phyloP scores from a whole-genome alignment of 2,888 invertebrate genomes.

The Panzeria rudis region DNA sequence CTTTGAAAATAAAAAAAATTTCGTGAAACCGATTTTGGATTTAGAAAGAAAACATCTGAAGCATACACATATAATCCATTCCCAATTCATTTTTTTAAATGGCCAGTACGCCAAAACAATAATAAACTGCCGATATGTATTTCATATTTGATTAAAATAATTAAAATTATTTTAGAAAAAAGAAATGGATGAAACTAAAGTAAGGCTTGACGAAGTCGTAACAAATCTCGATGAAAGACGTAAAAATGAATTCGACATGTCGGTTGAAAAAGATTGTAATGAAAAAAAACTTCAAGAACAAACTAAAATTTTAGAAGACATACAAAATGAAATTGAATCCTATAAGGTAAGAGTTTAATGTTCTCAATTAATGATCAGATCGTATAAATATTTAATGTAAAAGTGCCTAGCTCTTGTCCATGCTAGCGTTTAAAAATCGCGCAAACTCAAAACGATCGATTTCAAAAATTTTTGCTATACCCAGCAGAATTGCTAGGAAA shows the following conservation, averaged over 20 bases:
- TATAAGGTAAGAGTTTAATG: constrained; percentile 68
- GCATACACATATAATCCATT: too few relatives aligned
- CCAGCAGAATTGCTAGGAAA: too few relatives aligned
- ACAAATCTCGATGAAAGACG: constrained; percentile 80
- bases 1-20: too few relatives aligned
- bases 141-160: not conserved
- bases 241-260: constrained; percentile 75
- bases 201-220: constrained; percentile 78
- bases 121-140: not conserved
- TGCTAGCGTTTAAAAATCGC: too few relatives aligned
- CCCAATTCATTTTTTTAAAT: too few relatives aligned
- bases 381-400: not conserved
- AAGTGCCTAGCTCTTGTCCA: not conserved
- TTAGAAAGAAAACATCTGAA: too few relatives aligned
- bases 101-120: too few relatives aligned
- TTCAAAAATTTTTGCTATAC: too few relatives aligned
- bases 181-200: constrained; percentile 82
- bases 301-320: constrained; percentile 82
- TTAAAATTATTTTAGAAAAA: constrained; percentile 76
- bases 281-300: constrained; percentile 70
- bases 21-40: too few relatives aligned
- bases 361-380: not conserved
- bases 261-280: constrained; percentile 63
- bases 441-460: too few relatives aligned
- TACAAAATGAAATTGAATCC: constrained; percentile 78